Percentiles rank a stretch among this genome's conserved stretches.
These are phyloP conservation scores for Nestor notabilis DNA, from an alignment of 2,113 vertebrate species.

Conservation along the genomic window DNA sequence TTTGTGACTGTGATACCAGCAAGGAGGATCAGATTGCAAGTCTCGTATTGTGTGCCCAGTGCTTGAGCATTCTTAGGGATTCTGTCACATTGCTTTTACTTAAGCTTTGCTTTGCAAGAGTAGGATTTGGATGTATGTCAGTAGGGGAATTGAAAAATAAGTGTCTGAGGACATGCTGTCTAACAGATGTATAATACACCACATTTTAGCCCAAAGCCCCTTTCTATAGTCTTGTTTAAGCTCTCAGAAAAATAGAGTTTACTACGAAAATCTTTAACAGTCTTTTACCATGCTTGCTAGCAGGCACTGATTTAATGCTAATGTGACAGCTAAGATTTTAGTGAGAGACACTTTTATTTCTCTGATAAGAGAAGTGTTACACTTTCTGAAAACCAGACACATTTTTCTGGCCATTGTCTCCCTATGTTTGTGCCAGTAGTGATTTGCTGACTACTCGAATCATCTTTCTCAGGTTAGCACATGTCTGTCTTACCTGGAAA, in stretches of 20 bases:
- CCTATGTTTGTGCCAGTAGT: not conserved
- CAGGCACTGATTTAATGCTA: conserved; percentile 12
- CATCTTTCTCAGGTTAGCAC: conserved; percentile 21
- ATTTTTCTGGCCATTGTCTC: conserved; percentile 52
- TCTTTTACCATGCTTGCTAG: not conserved
- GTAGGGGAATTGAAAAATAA: conserved; percentile 23
- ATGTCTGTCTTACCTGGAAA: not conserved
- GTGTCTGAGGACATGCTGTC: not conserved
- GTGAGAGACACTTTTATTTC: conserved; percentile 53
- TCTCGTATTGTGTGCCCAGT: not conserved
- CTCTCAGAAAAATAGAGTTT: conserved; percentile 7
- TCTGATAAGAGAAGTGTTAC: conserved; percentile 11
- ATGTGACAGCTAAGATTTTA: conserved; percentile 29
- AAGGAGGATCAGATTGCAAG: not conserved
- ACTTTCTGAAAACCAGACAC: conserved; percentile 4
- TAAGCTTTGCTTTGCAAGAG: not conserved
- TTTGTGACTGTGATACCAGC: not conserved
- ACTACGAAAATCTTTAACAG: conserved; percentile 10
- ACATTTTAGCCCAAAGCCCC: not conserved
- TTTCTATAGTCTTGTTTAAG: conserved; percentile 21
- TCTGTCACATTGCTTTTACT: not conserved
- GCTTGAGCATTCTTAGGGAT: not conserved
- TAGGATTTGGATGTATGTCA: not conserved
- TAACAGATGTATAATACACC: not conserved
- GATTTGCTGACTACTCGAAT: conserved; percentile 51